Evolutionary conservation across 2,888 invertebrate species (phyloP), one percentile per base, ranked within the genome.

Genomic region (Drosophila diplacantha): DNA sequence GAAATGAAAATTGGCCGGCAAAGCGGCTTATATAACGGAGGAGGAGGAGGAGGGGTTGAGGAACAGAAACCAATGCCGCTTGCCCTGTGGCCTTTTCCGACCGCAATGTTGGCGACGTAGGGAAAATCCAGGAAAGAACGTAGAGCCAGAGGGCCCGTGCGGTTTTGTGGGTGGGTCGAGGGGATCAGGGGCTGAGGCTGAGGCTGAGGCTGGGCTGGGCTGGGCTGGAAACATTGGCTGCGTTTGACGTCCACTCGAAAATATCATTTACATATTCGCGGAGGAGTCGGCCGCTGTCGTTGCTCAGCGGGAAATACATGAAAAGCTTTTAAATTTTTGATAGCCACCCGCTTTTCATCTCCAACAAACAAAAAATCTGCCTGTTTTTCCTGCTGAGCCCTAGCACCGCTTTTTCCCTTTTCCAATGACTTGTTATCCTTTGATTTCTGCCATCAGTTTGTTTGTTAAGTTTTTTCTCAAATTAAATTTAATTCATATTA

Each of bases 181-280:
- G 14, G 38, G 53, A 34, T 56, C 35, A 29, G 47, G 41, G 43
- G 14, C 3, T 11, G 16, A 9, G 9, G 7, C 26, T 26, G 41
- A 26, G 12, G 29, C 29, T 29, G 44, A n/a, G 43, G 14, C 3
- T 11, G 16, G 9, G 7, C 26, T 26, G 41, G 12, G 29, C 29
- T 29, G 44, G 14, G 44, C 44, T 29, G 44, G 18, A 44, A 58
- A 41, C 60, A 63, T 55, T 55, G 73, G 58, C 77, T 78, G 78
- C 83, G 61, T 79, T 83, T 81, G 78, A 81, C 82, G 69, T 65
- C 70, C 79, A 79, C 83, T 83, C 74, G 74, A 79, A 78, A 83
- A 83, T 81, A 83, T 83, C 81, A 79, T 79, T 79, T 79, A 79
- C 83, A 79, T 79, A 75, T 81, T 69, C 74, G 61, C 59, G 58